phyloP scores from a whole-genome alignment of 2,113 vertebrate species.

The Saguinus imperator region DNA sequence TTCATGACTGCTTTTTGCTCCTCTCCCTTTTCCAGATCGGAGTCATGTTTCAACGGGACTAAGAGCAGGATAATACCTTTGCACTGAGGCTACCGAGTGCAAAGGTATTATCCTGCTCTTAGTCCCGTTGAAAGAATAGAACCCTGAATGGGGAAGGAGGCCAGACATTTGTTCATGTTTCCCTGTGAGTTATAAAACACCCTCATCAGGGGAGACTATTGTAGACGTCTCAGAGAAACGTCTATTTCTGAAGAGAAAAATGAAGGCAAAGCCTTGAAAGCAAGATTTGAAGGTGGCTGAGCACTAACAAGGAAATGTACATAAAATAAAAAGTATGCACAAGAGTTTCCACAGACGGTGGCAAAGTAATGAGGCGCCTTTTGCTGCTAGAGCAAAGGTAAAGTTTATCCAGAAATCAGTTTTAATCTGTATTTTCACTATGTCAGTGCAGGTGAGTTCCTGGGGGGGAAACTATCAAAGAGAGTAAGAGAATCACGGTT shows the following conservation, averaged over 20 bases:
- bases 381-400: not conserved
- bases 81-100: not conserved
- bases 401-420: not conserved
- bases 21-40: not conserved
- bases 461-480: not conserved
- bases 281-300: not conserved
- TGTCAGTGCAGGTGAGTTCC: not conserved
- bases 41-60: not conserved
- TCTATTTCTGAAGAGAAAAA: not conserved
- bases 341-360: not conserved
- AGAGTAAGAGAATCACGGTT: not conserved
- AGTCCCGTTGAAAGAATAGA: not conserved
- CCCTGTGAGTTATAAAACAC: not conserved
- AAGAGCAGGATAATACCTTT: not conserved
- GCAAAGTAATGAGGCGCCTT: not conserved
- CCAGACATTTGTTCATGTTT: not conserved
- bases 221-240: not conserved
- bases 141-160: not conserved
- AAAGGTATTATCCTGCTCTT: no score
- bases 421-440: not conserved
- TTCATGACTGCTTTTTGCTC: not conserved
- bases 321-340: not conserved
- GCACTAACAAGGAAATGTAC: not conserved
- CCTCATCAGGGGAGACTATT: not conserved
- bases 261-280: not conserved